Base-by-base conservation (phyloP, 2,113 vertebrate species). In the Macroglossus sobrinus region DNA sequence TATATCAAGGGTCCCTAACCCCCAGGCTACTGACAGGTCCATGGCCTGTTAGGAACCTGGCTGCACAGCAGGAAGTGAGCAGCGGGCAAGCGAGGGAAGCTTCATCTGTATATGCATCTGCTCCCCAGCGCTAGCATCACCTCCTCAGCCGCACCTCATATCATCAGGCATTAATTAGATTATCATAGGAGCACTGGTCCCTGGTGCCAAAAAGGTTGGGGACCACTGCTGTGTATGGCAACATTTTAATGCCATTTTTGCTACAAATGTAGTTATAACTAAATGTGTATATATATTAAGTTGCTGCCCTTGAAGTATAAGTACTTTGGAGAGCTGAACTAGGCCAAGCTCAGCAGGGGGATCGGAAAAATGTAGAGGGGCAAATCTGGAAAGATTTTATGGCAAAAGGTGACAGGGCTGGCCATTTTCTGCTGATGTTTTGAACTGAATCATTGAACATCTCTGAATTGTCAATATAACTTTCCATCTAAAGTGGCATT, bases 341-440 rank as follows among this genome's bases (percentile, higher is more conserved):
- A 33, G 61, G n/a, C 45, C 4, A 45, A 14, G 21, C 95, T 55
- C 38, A n/a, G 45, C 3, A 43, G 24, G 2, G 19, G 2, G 18
- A 19, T 18, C 43, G 40, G 75, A 38, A 16, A 11, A 7, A 26
- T 2, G 35, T 1, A 40, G 9, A 76, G 22, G 72, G 11, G n/a
- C 75, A 47, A 74, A 3, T 64, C 75, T 19, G 22, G 33, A 14
- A 26, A 85, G 40, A 30, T 80, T 38, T 59, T 33, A 0, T 4
- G 4, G 89, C 97, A 75, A 76, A 92, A 97, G 96, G 72, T 96
- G 96, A 96, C 97, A 96, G 95, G 95, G 95, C 95, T 93, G 82
- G 91, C 91, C 96, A 93, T 95, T 94, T 89, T 89, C n/a, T 38
- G 2, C 74, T 53, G 28, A 7, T 96, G 84, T 94, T 91, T 64